Evolutionary conservation across 2,888 invertebrate genomes (phyloP).

Genomic region (Drosophila ustulata): DNA sequence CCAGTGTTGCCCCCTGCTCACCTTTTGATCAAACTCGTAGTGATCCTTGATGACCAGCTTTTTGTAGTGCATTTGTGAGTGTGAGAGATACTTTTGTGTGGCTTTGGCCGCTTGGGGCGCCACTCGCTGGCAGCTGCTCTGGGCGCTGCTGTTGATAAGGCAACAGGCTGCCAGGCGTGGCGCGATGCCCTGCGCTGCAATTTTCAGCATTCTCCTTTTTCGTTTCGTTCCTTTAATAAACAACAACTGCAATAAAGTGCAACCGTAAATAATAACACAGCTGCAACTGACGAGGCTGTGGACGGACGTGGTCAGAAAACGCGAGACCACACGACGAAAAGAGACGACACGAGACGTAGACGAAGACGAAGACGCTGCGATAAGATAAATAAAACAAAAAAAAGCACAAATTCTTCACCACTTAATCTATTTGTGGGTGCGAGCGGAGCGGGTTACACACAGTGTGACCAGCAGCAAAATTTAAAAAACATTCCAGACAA

Average conservation of each 20-base stretch:
- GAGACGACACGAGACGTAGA: neutral
- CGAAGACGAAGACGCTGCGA: constrained; percentile 23
- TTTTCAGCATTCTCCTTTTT: constrained; percentile 71
- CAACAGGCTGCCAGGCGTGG: constrained; percentile 72
- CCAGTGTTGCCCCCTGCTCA: constrained; percentile 70
- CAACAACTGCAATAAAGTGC: neutral
- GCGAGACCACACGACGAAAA: neutral
- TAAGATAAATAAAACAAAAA: constrained; percentile 33
- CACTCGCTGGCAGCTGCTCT: constrained; percentile 69
- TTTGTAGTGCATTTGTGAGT: constrained; percentile 73
- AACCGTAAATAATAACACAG: neutral
- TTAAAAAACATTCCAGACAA: too few species aligned
- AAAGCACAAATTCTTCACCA: neutral
- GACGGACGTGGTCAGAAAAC: constrained; percentile 10
- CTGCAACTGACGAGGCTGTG: neutral
- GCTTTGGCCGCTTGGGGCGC: constrained; percentile 67
- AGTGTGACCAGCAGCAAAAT: too few species aligned
- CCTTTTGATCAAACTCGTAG: constrained; percentile 92
- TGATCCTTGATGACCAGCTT: constrained; percentile 89
- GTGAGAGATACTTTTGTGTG: constrained; percentile 79
- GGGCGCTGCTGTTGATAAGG: constrained; percentile 60
- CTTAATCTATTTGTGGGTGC: too few species aligned
- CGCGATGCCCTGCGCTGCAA: constrained; percentile 76
- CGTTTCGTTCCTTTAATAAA: neutral
- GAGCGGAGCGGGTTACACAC: too few species aligned